Percentiles rank a stretch among this genome's conserved stretches.
phyloP scores from a whole-genome alignment of 1,140 invertebrate species.

The Aphidius gifuensis region DNA sequence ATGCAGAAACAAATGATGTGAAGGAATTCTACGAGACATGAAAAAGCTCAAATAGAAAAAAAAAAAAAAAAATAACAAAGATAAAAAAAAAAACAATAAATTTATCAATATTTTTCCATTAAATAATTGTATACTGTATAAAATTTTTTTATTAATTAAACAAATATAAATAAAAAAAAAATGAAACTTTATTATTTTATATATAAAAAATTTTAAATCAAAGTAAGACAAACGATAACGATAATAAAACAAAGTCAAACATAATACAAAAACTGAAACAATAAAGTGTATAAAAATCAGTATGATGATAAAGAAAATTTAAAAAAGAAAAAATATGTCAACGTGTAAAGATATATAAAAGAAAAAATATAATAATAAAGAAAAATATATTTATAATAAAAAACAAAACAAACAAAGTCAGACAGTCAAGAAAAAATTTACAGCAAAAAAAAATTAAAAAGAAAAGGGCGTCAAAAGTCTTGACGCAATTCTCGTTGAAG shows the following conservation, averaged over 20 bases:
- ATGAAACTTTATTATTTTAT: too few species aligned
- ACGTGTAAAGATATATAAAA: conserved; percentile 15
- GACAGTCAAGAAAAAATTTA: conserved; percentile 25
- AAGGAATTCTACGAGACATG: conserved; percentile 6
- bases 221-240: too few species aligned
- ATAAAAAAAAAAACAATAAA: too few species aligned
- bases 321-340: conserved; percentile 7
- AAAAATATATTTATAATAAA: conserved; percentile 15
- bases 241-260: too few species aligned
- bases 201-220: too few species aligned
- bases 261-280: background rate
- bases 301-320: too few species aligned
- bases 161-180: too few species aligned
- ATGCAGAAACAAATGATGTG: conserved; percentile 7
- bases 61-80: background rate
- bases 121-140: too few species aligned
- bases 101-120: too few species aligned
- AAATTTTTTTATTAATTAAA: too few species aligned
- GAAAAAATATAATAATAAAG: background rate
- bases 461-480: conserved; percentile 26
- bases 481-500: conserved; percentile 24
- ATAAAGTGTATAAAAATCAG: background rate
- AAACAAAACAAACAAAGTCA: conserved; percentile 25
- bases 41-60: background rate
- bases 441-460: conserved; percentile 25